Evolutionary conservation across 92 coral and sea anemone species (phyloP).

Genomic region (Porites rus): DNA sequence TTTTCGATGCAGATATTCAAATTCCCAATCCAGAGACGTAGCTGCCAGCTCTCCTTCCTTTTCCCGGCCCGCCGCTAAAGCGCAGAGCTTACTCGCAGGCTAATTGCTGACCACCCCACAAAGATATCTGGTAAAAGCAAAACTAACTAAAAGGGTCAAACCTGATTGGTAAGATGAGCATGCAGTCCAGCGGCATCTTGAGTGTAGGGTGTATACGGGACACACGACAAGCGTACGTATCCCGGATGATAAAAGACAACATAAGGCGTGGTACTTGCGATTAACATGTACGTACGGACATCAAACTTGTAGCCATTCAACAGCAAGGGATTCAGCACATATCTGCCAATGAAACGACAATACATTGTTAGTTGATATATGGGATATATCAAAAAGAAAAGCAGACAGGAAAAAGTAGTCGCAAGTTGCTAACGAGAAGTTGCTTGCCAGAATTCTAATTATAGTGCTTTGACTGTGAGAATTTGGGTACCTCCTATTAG

Average conservation of each 20-base stretch:
- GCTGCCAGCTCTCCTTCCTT: too few species aligned
- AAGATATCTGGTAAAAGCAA: neutral
- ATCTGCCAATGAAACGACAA: slow-evolving; percentile 50
- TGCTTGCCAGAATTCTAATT: too few species aligned
- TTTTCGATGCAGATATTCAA: too few species aligned
- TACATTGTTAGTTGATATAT: neutral
- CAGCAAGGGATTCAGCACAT: slow-evolving; percentile 90
- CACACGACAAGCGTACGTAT: slow-evolving; percentile 90
- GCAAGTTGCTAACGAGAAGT: too few species aligned
- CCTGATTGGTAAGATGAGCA: slow-evolving; percentile 99
- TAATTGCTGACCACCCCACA: too few species aligned
- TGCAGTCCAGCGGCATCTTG: slow-evolving; percentile 80
- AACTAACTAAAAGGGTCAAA: neutral
- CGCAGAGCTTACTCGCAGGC: too few species aligned
- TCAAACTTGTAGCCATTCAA: slow-evolving; percentile 91
- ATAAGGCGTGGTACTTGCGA: slow-evolving; percentile 91
- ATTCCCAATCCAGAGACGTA: too few species aligned
- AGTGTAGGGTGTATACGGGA: slow-evolving; percentile 88
- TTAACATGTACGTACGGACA: slow-evolving; percentile 94
- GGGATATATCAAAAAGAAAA: neutral
- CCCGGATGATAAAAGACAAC: slow-evolving; percentile 95
- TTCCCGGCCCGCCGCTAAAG: too few species aligned
- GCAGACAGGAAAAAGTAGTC: too few species aligned
- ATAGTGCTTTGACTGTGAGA: too few species aligned
- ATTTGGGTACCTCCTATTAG: too few species aligned